Evolutionary conservation across 1,140 invertebrate genomes (phyloP).

Genomic region (Camponotus floridanus): DNA sequence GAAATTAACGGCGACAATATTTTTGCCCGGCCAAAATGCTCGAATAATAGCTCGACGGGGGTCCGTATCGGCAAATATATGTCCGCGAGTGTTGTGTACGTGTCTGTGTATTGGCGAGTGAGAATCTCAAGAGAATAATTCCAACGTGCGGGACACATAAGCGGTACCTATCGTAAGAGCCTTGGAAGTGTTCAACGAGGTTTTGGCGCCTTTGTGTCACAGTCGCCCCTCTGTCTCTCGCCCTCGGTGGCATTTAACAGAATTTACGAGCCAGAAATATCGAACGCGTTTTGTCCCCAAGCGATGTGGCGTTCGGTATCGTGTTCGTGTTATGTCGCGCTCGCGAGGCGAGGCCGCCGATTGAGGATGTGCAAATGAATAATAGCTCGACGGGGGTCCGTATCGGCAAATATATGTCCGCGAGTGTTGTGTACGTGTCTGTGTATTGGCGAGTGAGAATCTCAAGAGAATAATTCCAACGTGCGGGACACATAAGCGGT

Average conservation of each 20-base stretch:
- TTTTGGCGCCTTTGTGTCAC: constrained; percentile 37
- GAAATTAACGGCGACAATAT: constrained; percentile 67
- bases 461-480: constrained; percentile 55
- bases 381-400: constrained; percentile 61
- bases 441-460: constrained; percentile 36
- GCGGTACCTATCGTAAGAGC: constrained; percentile 48
- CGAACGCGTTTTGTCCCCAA: constrained; percentile 44
- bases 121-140: constrained; percentile 62
- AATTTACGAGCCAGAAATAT: constrained; percentile 55
- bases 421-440: neutral
- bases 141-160: constrained; percentile 22
- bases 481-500: constrained; percentile 35
- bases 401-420: neutral
- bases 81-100: neutral
- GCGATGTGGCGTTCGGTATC: constrained; percentile 17
- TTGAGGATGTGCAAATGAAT: too few species aligned
- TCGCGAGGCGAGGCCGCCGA: neutral
- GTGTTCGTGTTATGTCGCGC: constrained; percentile 26
- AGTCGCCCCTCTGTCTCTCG: constrained; percentile 7
- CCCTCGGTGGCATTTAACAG: constrained; percentile 43
- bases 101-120: constrained; percentile 1
- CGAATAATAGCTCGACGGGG: constrained; percentile 64
- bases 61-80: constrained; percentile 23
- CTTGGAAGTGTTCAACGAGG: constrained; percentile 46
- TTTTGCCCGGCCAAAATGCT: constrained; percentile 63